Percentiles rank a stretch among this genome's conserved stretches.
These are phyloP conservation scores for Boloria selene DNA, from an alignment of 2,888 invertebrate species.

Conservation along the genomic window DNA sequence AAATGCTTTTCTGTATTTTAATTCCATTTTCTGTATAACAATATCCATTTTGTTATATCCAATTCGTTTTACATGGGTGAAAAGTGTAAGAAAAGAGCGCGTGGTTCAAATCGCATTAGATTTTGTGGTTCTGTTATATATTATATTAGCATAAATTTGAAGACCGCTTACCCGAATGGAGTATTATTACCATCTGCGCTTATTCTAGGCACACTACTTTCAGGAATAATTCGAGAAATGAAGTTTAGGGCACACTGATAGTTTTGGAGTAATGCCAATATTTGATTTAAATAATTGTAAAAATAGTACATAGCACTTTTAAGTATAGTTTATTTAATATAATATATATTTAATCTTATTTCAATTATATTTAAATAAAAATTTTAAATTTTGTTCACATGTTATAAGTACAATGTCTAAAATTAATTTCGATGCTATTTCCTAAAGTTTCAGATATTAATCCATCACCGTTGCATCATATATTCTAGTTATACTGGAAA, in stretches of 20 bases:
- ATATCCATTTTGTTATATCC: constrained; percentile 24
- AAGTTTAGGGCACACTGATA: constrained; percentile 20
- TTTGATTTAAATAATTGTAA: neutral
- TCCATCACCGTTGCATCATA: too few species aligned
- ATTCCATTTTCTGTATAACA: constrained; percentile 29
- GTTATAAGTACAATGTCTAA: too few species aligned
- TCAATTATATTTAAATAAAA: too few species aligned
- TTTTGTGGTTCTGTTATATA: constrained; percentile 22
- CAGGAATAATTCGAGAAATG: constrained; percentile 35
- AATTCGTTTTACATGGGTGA: constrained; percentile 24
- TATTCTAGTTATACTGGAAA: too few species aligned
- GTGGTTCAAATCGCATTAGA: constrained; percentile 21
- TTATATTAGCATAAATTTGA: constrained; percentile 34
- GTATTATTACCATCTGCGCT: constrained; percentile 31
- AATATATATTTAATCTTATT: too few species aligned
- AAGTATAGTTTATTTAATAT: too few species aligned
- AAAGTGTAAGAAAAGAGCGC: constrained; percentile 5
- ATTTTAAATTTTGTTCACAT: too few species aligned
- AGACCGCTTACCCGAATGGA: constrained; percentile 20
- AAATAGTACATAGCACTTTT: too few species aligned
- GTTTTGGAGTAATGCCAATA: constrained; percentile 27
- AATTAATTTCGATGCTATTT: too few species aligned
- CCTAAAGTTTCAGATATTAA: too few species aligned
- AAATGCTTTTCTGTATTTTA: constrained; percentile 28
- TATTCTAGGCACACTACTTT: constrained; percentile 29